These are phyloP conservation scores for Augochlora pura DNA, from an alignment of 1,140 invertebrate genomes.

Conservation along the genomic window DNA sequence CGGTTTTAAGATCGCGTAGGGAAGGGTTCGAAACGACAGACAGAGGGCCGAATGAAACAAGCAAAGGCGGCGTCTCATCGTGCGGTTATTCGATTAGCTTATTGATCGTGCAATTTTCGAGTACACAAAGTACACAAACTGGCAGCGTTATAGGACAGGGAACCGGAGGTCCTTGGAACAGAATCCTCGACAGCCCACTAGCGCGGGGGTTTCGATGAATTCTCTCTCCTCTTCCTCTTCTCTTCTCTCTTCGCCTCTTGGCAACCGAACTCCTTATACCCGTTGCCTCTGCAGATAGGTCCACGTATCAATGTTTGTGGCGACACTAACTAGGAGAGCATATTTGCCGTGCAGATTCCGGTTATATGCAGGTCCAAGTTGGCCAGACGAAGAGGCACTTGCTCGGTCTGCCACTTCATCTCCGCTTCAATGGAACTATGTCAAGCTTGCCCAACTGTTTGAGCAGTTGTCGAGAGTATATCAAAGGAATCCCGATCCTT, in stretches of 20 bases:
- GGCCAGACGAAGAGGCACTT: slow-evolving; percentile 44
- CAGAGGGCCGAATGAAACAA: neutral
- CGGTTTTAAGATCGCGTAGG: neutral
- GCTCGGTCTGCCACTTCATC: slow-evolving; percentile 40
- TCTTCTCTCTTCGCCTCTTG: slow-evolving; percentile 14
- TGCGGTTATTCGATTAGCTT: neutral
- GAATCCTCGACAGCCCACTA: slow-evolving; percentile 7
- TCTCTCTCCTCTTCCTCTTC: slow-evolving; percentile 11
- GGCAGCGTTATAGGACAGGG: neutral
- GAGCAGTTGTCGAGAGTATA: slow-evolving; percentile 53
- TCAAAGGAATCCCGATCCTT: slow-evolving; percentile 51
- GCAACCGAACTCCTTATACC: slow-evolving; percentile 34
- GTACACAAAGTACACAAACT: neutral
- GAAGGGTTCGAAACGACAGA: neutral
- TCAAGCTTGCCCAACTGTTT: slow-evolving; percentile 63
- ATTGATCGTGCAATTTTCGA: slow-evolving; percentile 8
- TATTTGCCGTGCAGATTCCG: slow-evolving; percentile 70
- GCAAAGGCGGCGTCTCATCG: neutral
- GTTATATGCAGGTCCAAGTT: slow-evolving; percentile 63
- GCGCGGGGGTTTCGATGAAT: slow-evolving; percentile 9
- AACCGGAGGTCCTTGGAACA: neutral
- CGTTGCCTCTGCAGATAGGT: slow-evolving; percentile 25
- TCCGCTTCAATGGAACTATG: slow-evolving; percentile 54
- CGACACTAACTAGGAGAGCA: slow-evolving; percentile 69
- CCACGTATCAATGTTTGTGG: slow-evolving; percentile 71